Percentiles rank a stretch among this genome's conserved stretches.
These are phyloP conservation scores for Aspidapion aeneum DNA, from an alignment of 2,888 invertebrate species.

Conservation along the genomic window DNA sequence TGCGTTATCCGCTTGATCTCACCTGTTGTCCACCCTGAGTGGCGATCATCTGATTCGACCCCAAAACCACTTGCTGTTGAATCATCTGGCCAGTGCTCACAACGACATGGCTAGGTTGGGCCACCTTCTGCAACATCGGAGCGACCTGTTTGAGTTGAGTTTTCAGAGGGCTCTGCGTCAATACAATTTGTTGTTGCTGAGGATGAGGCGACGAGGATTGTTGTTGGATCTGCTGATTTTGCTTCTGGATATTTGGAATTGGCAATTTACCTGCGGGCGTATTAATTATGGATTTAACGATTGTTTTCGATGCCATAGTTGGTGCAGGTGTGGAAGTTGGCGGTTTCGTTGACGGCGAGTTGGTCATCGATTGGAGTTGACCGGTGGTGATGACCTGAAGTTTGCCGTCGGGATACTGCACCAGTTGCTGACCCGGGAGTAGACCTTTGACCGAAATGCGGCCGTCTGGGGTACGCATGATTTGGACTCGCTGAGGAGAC, in stretches of 20 bases:
- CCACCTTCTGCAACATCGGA: slow-evolving; percentile 47
- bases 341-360: slow-evolving; percentile 38
- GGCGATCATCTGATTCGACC: slow-evolving; percentile 44
- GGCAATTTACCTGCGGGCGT: slow-evolving; percentile 20
- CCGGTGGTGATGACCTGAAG: slow-evolving; percentile 76
- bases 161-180: slow-evolving; percentile 39
- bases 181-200: slow-evolving; percentile 25
- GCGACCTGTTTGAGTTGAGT: slow-evolving; percentile 42
- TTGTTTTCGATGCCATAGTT: slow-evolving; percentile 5
- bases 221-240: neutral
- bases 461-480: slow-evolving; percentile 85
- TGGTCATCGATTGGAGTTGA: slow-evolving; percentile 50
- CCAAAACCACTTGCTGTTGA: slow-evolving; percentile 43
- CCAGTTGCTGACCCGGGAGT: slow-evolving; percentile 87
- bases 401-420: slow-evolving; percentile 92
- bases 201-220: neutral
- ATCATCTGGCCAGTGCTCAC: slow-evolving; percentile 46
- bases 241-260: neutral
- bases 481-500: slow-evolving; percentile 78
- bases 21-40: slow-evolving; percentile 49
- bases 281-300: slow-evolving; percentile 20
- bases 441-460: slow-evolving; percentile 89
- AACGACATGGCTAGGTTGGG: slow-evolving; percentile 41
- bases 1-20: no score
- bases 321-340: slow-evolving; percentile 18